A percentile compares a stretch with the other conserved stretches of the same genome.
Conservation (phyloP, 2,888 invertebrate genomes). For the Clivina fossor region DNA sequence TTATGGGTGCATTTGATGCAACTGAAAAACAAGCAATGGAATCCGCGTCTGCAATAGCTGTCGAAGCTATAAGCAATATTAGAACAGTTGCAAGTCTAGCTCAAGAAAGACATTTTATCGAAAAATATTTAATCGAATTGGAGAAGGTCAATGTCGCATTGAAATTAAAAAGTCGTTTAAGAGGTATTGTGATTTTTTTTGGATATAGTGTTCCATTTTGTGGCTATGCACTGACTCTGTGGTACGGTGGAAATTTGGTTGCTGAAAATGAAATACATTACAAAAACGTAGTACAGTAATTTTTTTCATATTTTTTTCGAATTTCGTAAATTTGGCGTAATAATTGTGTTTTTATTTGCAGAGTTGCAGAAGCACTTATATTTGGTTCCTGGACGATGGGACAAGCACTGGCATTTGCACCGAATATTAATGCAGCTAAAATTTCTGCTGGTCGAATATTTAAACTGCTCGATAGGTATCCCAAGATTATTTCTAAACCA, state of each 20-base stretch:
- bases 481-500: constrained; percentile 58
- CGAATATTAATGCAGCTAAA: constrained; percentile 73
- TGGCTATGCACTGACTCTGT: constrained; percentile 70
- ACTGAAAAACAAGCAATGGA: constrained; percentile 66
- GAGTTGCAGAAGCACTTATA: constrained; percentile 73
- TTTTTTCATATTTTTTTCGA: constrained; percentile 21
- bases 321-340: no score
- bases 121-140: constrained; percentile 60
- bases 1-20: constrained; percentile 44
- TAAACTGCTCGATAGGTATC: constrained; percentile 62
- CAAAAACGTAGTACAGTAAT: constrained; percentile 69
- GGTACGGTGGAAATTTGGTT: constrained; percentile 71
- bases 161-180: constrained; percentile 60
- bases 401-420: constrained; percentile 75
- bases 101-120: constrained; percentile 58
- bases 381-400: constrained; percentile 81
- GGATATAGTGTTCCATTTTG: constrained; percentile 72
- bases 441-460: constrained; percentile 70
- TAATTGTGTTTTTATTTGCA: constrained; percentile 46
- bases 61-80: constrained; percentile 66
- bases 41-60: constrained; percentile 65
- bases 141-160: constrained; percentile 56
- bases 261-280: constrained; percentile 63
- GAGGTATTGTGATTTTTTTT: constrained; percentile 70
- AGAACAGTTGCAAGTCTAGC: constrained; percentile 66